These are phyloP conservation scores for Neolamprologus hecqui DNA, from an alignment of 2,113 vertebrate species.

Conservation along the genomic window DNA sequence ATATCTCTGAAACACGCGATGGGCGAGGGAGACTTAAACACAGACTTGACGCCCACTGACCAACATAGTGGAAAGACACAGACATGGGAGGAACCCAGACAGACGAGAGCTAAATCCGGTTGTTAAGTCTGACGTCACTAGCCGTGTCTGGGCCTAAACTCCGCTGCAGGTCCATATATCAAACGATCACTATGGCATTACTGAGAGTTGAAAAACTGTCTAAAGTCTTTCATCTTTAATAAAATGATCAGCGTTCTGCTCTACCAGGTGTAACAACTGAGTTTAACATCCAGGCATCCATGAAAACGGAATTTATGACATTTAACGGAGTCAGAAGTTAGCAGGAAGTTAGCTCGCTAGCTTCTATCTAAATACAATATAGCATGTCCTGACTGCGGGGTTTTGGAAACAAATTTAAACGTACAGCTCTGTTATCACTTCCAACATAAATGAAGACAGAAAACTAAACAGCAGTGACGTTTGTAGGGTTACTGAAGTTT, in stretches of 20 bases:
- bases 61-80: background rate
- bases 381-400: no score
- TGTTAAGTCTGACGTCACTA: background rate
- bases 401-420: no score
- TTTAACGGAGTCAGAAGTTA: accelerated
- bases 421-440: no score
- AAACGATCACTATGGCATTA: background rate
- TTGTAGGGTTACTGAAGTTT: no score
- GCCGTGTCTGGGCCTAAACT: background rate
- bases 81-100: background rate
- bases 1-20: background rate
- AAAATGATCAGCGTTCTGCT: accelerated
- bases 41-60: background rate
- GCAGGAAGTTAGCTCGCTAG: background rate
- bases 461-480: no score
- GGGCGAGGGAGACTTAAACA: background rate
- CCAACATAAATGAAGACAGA: no score
- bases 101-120: background rate
- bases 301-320: background rate
- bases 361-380: background rate
- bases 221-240: background rate
- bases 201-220: background rate
- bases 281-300: background rate
- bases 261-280: background rate
- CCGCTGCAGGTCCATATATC: background rate